A percentile compares a stretch with the other conserved stretches of the same genome.
These are phyloP conservation scores for Megaceryle alcyon DNA, from an alignment of 2,797 vertebrate species.

Conservation along the genomic window DNA sequence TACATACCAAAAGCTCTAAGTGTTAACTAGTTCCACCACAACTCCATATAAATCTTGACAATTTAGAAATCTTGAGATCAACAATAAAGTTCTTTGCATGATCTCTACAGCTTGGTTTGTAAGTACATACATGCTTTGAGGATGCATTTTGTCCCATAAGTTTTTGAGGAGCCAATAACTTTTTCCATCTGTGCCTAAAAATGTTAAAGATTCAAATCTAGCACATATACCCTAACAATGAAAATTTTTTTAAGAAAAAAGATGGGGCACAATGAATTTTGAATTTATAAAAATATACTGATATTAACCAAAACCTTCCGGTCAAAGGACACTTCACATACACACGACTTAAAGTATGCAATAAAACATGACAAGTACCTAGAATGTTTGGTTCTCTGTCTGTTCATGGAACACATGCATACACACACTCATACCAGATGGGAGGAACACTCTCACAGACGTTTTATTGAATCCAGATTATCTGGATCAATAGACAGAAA, in stretches of 20 bases:
- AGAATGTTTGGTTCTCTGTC: constrained; percentile 73
- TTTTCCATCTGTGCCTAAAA: constrained; percentile 81
- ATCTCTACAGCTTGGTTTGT: constrained; percentile 87
- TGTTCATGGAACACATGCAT: constrained; percentile 36
- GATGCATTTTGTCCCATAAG: constrained; percentile 69
- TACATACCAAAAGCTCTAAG: constrained; percentile 91
- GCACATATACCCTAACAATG: constrained; percentile 72
- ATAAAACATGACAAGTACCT: constrained; percentile 72
- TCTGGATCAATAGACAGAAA: constrained; percentile 72
- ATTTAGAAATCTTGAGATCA: constrained; percentile 82
- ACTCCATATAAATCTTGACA: constrained; percentile 85
- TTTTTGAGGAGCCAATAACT: constrained; percentile 77
- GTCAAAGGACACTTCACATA: constrained; percentile 77
- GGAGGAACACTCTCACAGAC: constrained; percentile 43
- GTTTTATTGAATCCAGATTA: constrained; percentile 63
- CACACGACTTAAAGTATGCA: constrained; percentile 73
- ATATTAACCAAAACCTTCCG: constrained; percentile 78
- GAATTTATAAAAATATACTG: constrained; percentile 85
- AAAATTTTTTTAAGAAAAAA: constrained; percentile 72
- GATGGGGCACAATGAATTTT: constrained; percentile 75
- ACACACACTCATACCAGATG: constrained; percentile 31
- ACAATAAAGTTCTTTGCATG: constrained; percentile 75
- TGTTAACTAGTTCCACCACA: constrained; percentile 88
- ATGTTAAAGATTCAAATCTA: constrained; percentile 78
- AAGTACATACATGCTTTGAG: constrained; percentile 80